These are phyloP conservation scores for Mesochorus sp. DNA, from an alignment of 2,888 invertebrate genomes.

Conservation along the genomic window DNA sequence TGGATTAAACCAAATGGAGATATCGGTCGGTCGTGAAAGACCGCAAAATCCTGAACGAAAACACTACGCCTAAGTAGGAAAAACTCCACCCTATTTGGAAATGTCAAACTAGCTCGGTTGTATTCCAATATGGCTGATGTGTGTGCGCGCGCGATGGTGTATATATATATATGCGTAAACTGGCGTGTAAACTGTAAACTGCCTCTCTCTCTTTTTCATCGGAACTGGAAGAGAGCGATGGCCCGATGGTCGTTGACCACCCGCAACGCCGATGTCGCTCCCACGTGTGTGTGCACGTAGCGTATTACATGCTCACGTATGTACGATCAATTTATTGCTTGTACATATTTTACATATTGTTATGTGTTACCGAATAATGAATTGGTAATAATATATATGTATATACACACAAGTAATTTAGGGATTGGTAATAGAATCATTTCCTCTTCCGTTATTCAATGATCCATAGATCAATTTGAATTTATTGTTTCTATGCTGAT, in stretches of 20 bases:
- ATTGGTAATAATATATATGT: background rate
- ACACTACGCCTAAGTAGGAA: constrained; percentile 43
- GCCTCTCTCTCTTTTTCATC: background rate
- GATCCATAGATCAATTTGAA: background rate
- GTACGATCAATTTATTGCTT: background rate
- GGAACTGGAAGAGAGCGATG: background rate
- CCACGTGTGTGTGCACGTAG: constrained; percentile 8
- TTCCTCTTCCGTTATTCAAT: background rate
- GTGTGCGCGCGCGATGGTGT: constrained; percentile 14
- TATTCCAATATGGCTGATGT: constrained; percentile 57
- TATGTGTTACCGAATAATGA: background rate
- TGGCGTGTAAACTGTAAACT: background rate
- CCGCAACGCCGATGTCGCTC: constrained; percentile 42
- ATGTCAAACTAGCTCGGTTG: constrained; percentile 53
- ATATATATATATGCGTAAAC: background rate
- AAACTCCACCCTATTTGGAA: constrained; percentile 61
- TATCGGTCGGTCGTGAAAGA: constrained; percentile 30
- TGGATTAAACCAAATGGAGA: constrained; percentile 19
- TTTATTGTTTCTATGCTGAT: background rate
- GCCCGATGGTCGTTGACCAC: constrained; percentile 48
- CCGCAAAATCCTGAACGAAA: constrained; percentile 41
- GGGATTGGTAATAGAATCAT: background rate
- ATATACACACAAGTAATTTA: background rate
- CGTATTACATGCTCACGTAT: background rate
- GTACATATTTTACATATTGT: background rate